Evolutionary conservation across 2,113 vertebrate genomes (phyloP), one percentile per base, ranked within the genome.

Genomic region (Turdus rufiventris): DNA sequence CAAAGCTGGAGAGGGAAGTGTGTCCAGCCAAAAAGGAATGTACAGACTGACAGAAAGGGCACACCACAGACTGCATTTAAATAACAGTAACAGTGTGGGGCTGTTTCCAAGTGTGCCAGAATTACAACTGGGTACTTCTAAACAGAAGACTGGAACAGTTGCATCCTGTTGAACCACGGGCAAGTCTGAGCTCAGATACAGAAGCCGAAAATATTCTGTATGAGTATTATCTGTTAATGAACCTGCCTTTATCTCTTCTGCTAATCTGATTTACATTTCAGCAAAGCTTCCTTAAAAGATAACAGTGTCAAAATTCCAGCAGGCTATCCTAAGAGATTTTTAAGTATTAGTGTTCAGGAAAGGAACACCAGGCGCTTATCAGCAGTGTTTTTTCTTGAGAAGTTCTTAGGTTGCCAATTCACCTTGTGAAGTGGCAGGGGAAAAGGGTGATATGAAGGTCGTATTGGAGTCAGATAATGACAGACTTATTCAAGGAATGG

Each of bases 401-500:
- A 60, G 50, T 88, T 82, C 78, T 73, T 48, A 68, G 58, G 61
- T 85, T 93, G 78, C 54, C 67, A 79, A 1, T 90, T 91, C 92
- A 92, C 92, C 63, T 86, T 84, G 86, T 67, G 60, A 90, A 91
- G 82, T 57, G 60, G 33, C 82, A 84, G 76, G 81, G 76, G 79
- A 58, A 62, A n/a, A 67, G 85, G 68, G 86, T 80, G 83, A 62
- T 92, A 7, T 5, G 88, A 92, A 95, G 94, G 94, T 93, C 9
- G 0, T 83, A 14, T 4, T 83, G 78, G 57, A 94, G 90, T 82
- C 85, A 68, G 81, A 76, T 89, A 78, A 91, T 94, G 66, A 75
- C 66, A 70, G 34, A 62, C 74, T 61, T 90, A 76, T 26, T 93
- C 4, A 23, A 63, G 78, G 75, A 76, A 67, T 29, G 60, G 28